A percentile compares a stretch with the other conserved stretches of the same genome.
Conservation (phyloP, 1,140 invertebrate species). For the Ostrea denselamellosa region DNA sequence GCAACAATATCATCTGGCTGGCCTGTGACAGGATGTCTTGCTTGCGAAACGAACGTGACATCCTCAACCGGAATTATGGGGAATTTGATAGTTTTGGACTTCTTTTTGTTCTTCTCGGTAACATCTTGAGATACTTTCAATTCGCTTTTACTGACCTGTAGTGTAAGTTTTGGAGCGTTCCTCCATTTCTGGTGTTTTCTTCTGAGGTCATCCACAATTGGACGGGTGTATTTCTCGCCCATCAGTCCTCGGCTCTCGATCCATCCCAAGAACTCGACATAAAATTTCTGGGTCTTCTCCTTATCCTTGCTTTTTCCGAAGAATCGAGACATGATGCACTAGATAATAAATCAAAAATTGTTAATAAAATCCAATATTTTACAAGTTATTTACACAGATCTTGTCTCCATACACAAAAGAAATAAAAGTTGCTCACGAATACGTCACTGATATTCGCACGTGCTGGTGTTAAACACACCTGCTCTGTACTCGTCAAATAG, state of each 20-base stretch:
- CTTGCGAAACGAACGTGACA: constrained; percentile 71
- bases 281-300: constrained; percentile 95
- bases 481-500: constrained; percentile 20
- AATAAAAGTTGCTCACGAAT: neutral
- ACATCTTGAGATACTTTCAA: constrained; percentile 93
- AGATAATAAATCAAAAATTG: neutral
- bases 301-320: constrained; percentile 53
- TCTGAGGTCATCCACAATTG: constrained; percentile 90
- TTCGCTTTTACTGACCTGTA: constrained; percentile 93
- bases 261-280: constrained; percentile 98
- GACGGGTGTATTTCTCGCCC: constrained; percentile 88
- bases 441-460: constrained; percentile 15
- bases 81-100: constrained; percentile 72
- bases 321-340: constrained; percentile 49
- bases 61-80: constrained; percentile 73
- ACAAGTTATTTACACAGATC: neutral
- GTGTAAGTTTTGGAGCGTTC: constrained; percentile 86
- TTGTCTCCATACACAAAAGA: neutral
- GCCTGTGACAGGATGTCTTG: constrained; percentile 72
- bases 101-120: constrained; percentile 66
- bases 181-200: constrained; percentile 86
- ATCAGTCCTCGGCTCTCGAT: constrained; percentile 94
- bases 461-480: constrained; percentile 10
- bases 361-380: neutral
- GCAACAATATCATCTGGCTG: constrained; percentile 88